Evolutionary conservation across 2,113 vertebrate genomes (phyloP).

Genomic region (Leucoraja erinaceus): DNA sequence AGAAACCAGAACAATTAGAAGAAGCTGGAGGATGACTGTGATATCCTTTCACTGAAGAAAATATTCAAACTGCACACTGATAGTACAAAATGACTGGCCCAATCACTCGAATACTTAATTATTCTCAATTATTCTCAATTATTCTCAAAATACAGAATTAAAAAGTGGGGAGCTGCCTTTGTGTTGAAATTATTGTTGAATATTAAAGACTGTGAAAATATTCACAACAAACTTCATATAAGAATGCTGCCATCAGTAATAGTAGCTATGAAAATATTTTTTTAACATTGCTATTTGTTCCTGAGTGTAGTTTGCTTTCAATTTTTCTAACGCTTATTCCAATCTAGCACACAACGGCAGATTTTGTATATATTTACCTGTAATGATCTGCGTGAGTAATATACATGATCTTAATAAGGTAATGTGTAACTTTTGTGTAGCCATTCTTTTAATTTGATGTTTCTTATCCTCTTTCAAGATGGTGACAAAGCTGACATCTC

Average conservation of each 20-base stretch:
- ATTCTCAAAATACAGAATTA: neutral
- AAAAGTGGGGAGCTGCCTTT: neutral
- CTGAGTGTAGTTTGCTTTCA: no score
- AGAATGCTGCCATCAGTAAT: neutral
- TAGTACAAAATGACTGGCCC: no score
- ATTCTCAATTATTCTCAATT: neutral
- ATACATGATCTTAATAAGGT: neutral
- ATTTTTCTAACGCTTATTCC: no score
- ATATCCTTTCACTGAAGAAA: no score
- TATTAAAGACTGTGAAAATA: neutral
- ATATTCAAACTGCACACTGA: no score
- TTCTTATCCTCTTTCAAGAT: conserved; percentile 63
- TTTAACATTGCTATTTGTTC: no score
- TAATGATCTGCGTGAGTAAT: neutral
- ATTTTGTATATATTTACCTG: neutral
- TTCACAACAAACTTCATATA: neutral
- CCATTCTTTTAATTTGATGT: conserved; percentile 36
- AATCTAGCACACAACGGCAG: no score
- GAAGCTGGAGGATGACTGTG: no score
- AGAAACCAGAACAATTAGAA: no score
- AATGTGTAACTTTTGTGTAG: conserved; percentile 29
- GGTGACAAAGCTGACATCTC: conserved; percentile 93
- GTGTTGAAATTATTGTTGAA: no score
- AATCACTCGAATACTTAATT: no score
- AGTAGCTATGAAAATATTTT: no score